Base-by-base conservation (phyloP, 2,113 vertebrate genomes). In the Terrapene triunguis region DNA sequence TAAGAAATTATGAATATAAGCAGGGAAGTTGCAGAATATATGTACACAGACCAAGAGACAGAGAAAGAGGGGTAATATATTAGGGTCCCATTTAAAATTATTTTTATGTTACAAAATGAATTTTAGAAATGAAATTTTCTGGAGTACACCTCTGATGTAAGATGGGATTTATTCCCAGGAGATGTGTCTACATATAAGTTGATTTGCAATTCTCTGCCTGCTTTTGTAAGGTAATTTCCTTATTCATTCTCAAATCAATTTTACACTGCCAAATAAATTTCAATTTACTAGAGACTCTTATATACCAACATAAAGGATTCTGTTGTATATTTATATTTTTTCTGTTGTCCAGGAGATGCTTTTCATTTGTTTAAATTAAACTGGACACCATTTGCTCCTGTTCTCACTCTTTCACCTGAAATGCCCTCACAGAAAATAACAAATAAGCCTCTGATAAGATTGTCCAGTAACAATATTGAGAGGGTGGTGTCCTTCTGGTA, bases 351-450 rank as follows among this genome's bases (percentile, higher is more conserved):
- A 51, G 5, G 50, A 83, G 16, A 92, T 80, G 88, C 81, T 79
- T 65, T 59, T 6, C 32, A 44, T 7, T 80, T 9, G 48, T 24
- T 3, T 6, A 29, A 92, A 82, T 16, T 47, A 89, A 48, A 91
- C 53, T 12, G 82, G 25, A 3, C 4, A 84, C 95, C 25, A 83
- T 0, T 1, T 42, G 1, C n/a, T 83, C 35, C 35, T n/a, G 16
- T 69, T 17, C 62, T n/a, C 32, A 69, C 16, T 25, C 19, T 92
- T 89, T 87, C 2, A 62, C 80, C 84, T 85, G 25, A 80, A n/a
- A 42, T 25, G 84, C 81, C 22, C 5, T 48, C 50, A n/a, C 22
- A 53, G 48, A 84, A 84, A 90, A 47, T 54, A n/a, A 81, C 50
- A 80, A 17, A 50, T 32, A 85, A 32, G 2, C 21, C 53, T n/a